phyloP scores from a whole-genome alignment of 2,888 invertebrate species.

The Dromius quadrimaculatus region DNA sequence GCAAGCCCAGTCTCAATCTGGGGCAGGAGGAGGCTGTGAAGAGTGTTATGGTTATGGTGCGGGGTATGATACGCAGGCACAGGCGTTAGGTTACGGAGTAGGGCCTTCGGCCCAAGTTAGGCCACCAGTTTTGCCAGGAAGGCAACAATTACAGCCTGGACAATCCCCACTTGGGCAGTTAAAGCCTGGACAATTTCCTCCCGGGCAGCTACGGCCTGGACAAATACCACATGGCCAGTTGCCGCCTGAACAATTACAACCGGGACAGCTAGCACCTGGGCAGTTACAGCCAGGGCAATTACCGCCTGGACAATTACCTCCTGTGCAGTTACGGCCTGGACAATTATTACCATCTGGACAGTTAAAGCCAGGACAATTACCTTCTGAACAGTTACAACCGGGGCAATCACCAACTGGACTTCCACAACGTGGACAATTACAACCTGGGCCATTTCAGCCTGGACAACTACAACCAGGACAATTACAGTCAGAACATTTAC shows the following conservation, averaged over 20 bases:
- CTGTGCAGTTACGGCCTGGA: slow-evolving; percentile 31
- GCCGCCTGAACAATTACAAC: slow-evolving; percentile 50
- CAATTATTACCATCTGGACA: slow-evolving; percentile 23
- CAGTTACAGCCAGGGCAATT: slow-evolving; percentile 1
- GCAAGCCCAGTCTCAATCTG: slow-evolving; percentile 88
- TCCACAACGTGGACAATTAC: slow-evolving; percentile 24
- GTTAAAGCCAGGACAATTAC: slow-evolving; percentile 48
- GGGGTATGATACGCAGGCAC: slow-evolving; percentile 28
- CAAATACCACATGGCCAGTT: slow-evolving; percentile 45
- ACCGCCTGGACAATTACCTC: slow-evolving; percentile 35
- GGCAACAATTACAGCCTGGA: slow-evolving; percentile 17
- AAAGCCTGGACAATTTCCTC: slow-evolving; percentile 33
- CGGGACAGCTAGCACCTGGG: slow-evolving; percentile 22
- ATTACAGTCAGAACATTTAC: no score
- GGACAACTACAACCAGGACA: slow-evolving; percentile 46
- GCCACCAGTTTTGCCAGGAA: slow-evolving; percentile 10
- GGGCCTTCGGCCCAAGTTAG: slow-evolving; percentile 52
- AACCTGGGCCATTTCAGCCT: slow-evolving; percentile 35
- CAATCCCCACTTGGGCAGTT: slow-evolving; percentile 20
- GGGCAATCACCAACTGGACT: slow-evolving; percentile 22
- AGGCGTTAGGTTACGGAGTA: slow-evolving; percentile 35
- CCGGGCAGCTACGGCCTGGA: slow-evolving; percentile 41
- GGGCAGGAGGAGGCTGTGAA: slow-evolving; percentile 76
- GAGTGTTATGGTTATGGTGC: slow-evolving; percentile 70
- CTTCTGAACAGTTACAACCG: slow-evolving; percentile 31